phyloP scores from a whole-genome alignment of 2,113 vertebrate species.

The Alaudala cheleensis region DNA sequence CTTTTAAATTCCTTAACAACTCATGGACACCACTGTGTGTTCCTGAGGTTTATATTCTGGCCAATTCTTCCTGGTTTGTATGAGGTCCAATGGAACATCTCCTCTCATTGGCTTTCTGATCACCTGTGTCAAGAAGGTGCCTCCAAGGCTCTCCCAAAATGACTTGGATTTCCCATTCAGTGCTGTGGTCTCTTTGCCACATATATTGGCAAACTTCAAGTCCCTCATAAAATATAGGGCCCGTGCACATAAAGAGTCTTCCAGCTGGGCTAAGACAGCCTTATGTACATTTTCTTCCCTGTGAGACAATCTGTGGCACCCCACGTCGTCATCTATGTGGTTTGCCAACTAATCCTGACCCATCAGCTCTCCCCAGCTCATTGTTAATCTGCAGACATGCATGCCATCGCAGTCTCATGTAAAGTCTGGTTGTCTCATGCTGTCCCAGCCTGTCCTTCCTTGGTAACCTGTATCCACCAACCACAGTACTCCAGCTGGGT shows the following conservation, averaged over 20 bases:
- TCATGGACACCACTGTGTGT: background rate
- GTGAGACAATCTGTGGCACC: background rate
- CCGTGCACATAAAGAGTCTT: background rate
- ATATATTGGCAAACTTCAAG: background rate
- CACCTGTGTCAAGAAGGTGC: background rate
- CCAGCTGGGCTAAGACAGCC: background rate
- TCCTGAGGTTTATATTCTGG: background rate
- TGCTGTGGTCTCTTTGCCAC: background rate
- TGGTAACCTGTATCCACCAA: background rate
- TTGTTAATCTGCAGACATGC: background rate
- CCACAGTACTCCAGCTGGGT: background rate
- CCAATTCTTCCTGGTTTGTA: background rate
- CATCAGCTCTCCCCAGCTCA: background rate
- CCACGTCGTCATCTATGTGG: too few relatives aligned
- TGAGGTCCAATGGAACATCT: background rate
- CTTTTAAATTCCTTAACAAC: background rate
- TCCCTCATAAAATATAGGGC: background rate
- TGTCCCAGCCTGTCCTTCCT: background rate
- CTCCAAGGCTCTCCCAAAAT: background rate
- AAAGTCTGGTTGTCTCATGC: background rate
- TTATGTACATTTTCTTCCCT: background rate
- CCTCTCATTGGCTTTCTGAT: background rate
- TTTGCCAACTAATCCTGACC: background rate
- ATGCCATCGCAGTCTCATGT: fast-evolving
- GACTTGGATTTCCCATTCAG: background rate